These are phyloP conservation scores for Hoplias malabaricus DNA, from an alignment of 2,113 vertebrate species.

Conservation along the genomic window DNA sequence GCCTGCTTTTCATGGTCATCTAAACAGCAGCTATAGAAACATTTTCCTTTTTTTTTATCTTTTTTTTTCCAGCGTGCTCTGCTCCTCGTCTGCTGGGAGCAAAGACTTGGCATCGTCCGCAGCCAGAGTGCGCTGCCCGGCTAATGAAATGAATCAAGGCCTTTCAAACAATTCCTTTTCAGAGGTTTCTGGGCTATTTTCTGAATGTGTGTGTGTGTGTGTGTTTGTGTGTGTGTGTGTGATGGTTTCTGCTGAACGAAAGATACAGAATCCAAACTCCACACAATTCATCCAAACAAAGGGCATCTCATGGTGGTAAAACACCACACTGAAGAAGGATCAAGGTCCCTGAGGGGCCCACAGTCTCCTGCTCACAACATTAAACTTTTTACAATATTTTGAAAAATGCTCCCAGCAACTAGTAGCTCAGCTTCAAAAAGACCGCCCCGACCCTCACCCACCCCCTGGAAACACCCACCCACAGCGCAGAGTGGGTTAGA, in stretches of 20 bases:
- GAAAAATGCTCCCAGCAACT: no score
- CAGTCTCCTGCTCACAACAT: background rate
- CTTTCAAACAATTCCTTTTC: conserved; percentile 48
- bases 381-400: no score
- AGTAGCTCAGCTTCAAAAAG: no score
- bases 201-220: conserved; percentile 16
- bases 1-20: conserved; percentile 55
- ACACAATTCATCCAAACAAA: background rate
- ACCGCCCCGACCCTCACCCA: no score
- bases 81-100: conserved; percentile 44
- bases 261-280: background rate
- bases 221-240: background rate
- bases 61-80: conserved; percentile 52
- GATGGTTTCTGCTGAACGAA: background rate
- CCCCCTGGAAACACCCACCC: no score
- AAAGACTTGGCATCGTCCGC: conserved; percentile 52
- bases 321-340: no score
- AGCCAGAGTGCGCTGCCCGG: conserved; percentile 43
- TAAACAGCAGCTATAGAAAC: conserved; percentile 54
- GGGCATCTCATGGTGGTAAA: background rate
- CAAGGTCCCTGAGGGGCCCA: background rate
- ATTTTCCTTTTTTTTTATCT: conserved; percentile 46
- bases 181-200: background rate
- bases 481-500: no score
- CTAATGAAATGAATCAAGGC: conserved; percentile 55